These are phyloP conservation scores for Drosophila subobscura DNA, from an alignment of 1,140 invertebrate species.

Conservation along the genomic window DNA sequence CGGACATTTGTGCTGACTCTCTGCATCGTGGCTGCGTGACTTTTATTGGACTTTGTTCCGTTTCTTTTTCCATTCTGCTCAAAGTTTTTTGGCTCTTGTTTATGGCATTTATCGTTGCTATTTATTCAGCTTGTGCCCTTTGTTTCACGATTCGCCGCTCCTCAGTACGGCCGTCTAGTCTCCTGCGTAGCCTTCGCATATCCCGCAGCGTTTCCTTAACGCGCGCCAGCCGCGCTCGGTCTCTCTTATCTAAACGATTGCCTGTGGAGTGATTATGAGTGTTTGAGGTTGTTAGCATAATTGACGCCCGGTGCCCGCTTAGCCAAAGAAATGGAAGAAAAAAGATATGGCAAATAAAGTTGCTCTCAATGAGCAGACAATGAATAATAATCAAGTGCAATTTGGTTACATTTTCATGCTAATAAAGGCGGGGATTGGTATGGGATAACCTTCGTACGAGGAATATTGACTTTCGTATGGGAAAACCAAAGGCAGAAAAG, in stretches of 20 bases:
- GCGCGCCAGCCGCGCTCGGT: slow-evolving; percentile 50
- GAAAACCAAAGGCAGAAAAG: background rate
- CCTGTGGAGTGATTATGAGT: slow-evolving; percentile 82
- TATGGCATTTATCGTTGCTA: slow-evolving; percentile 80
- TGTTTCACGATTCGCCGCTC: slow-evolving; percentile 55
- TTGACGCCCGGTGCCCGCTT: slow-evolving; percentile 71
- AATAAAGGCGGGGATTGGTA: slow-evolving; percentile 56
- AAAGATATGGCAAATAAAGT: slow-evolving; percentile 34
- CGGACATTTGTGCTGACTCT: slow-evolving; percentile 68
- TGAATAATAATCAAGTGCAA: slow-evolving; percentile 78
- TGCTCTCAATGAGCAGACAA: slow-evolving; percentile 53
- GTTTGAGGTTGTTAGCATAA: slow-evolving; percentile 80
- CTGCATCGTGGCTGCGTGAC: slow-evolving; percentile 67
- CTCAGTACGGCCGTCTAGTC: slow-evolving; percentile 16
- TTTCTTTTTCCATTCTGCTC: slow-evolving; percentile 39
- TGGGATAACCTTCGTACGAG: background rate
- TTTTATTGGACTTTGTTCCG: slow-evolving; percentile 71
- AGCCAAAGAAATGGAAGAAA: slow-evolving; percentile 23
- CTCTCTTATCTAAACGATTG: slow-evolving; percentile 78
- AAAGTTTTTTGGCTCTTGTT: slow-evolving; percentile 74
- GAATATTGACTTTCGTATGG: background rate
- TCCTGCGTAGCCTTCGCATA: slow-evolving; percentile 51
- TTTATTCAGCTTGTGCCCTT: slow-evolving; percentile 74
- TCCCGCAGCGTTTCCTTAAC: slow-evolving; percentile 78
- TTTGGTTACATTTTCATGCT: slow-evolving; percentile 69